phyloP scores from a whole-genome alignment of 2,888 invertebrate species.

The Drosophila picticornis region DNA sequence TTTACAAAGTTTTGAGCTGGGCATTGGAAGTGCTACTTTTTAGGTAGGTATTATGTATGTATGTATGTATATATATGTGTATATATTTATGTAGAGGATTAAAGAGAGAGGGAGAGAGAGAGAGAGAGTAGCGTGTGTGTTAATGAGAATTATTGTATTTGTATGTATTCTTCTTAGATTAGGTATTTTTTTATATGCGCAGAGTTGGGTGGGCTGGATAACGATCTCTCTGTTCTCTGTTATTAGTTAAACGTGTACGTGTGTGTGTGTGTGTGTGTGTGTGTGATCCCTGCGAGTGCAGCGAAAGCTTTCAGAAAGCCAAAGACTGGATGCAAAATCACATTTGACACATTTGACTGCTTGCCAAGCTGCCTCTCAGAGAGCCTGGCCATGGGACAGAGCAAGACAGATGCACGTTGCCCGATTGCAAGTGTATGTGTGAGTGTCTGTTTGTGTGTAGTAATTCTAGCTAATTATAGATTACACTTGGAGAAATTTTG shows the following conservation, averaged over 20 bases:
- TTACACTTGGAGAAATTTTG: slow-evolving; percentile 74
- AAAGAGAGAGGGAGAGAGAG: background rate
- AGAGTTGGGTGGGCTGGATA: slow-evolving; percentile 62
- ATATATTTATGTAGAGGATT: slow-evolving; percentile 8
- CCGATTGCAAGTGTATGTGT: background rate
- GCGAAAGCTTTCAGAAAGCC: slow-evolving; percentile 61
- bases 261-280: slow-evolving; percentile 18
- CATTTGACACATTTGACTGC: slow-evolving; percentile 31
- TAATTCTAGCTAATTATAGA: slow-evolving; percentile 70
- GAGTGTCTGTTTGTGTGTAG: slow-evolving; percentile 12
- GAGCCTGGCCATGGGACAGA: slow-evolving; percentile 16
- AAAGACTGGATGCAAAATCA: slow-evolving; percentile 5
- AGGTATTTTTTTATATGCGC: slow-evolving; percentile 10
- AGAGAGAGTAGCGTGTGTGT: slow-evolving; percentile 8
- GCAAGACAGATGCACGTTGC: slow-evolving; percentile 17
- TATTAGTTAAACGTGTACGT: slow-evolving; percentile 12
- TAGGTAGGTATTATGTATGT: slow-evolving; percentile 9
- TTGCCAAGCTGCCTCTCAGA: slow-evolving; percentile 26
- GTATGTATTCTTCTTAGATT: slow-evolving; percentile 8
- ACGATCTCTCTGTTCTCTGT: slow-evolving; percentile 25
- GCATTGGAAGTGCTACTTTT: slow-evolving; percentile 34
- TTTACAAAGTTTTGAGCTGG: slow-evolving; percentile 41
- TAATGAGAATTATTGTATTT: background rate
- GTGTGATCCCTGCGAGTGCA: slow-evolving; percentile 20
- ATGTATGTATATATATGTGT: slow-evolving; percentile 10